Percentiles rank a stretch among this genome's conserved stretches.
phyloP scores from a whole-genome alignment of 2,797 vertebrate genomes.

The Cheirogaleus major region DNA sequence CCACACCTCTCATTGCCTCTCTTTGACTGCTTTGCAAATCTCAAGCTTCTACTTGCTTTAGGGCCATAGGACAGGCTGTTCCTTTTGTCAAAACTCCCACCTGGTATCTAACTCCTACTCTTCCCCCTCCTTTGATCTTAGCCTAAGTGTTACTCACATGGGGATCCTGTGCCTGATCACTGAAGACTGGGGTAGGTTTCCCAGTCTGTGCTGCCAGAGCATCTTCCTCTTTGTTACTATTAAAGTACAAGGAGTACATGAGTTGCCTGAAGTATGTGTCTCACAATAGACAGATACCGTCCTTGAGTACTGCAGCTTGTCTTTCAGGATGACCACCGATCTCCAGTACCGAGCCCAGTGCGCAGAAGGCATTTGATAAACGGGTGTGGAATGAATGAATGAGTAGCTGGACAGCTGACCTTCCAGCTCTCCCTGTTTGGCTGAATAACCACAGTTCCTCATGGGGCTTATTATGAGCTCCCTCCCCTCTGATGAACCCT shows the following conservation, averaged over 20 bases:
- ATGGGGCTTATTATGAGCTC: neutral
- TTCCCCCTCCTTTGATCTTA: neutral
- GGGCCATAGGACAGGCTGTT: neutral
- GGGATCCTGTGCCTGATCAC: neutral
- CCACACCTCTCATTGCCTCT: neutral
- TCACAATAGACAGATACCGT: neutral
- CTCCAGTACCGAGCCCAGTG: neutral
- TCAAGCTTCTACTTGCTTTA: neutral
- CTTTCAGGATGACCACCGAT: neutral
- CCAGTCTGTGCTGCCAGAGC: neutral
- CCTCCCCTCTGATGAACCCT: neutral
- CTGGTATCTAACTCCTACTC: neutral
- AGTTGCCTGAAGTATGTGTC: neutral
- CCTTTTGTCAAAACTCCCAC: neutral
- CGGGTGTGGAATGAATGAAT: neutral
- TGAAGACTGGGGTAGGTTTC: neutral
- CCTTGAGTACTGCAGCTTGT: neutral
- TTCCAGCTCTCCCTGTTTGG: neutral
- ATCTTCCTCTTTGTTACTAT: neutral
- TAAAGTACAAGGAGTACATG: neutral
- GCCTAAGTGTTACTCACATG: neutral
- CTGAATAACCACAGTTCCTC: neutral
- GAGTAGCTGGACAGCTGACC: neutral
- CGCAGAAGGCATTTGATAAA: neutral
- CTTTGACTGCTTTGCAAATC: neutral